phyloP scores from a whole-genome alignment of 2,113 vertebrate genomes.

The Cheilinus undulatus region DNA sequence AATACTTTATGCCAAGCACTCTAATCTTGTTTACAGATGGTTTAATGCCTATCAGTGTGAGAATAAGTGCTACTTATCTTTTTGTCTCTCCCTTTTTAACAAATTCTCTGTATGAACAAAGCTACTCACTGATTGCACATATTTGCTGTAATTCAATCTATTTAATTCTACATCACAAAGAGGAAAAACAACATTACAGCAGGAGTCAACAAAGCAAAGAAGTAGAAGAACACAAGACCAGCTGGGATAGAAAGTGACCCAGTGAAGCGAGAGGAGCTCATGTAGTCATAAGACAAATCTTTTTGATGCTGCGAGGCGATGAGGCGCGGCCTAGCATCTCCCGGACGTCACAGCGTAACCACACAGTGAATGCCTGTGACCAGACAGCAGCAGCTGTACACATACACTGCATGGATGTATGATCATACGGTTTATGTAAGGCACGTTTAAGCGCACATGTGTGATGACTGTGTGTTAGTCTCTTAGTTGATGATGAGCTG shows the following conservation, averaged over 20 bases:
- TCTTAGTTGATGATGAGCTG: background rate
- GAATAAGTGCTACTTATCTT: too few relatives aligned
- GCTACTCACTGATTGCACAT: background rate
- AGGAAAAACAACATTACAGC: background rate
- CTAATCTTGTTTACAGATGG: too few relatives aligned
- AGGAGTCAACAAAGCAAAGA: background rate
- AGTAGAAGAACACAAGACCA: background rate
- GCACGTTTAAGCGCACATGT: slow-evolving; percentile 9
- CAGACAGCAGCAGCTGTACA: slow-evolving; percentile 57
- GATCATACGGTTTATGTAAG: slow-evolving; percentile 1
- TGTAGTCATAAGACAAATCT: slow-evolving; percentile 73
- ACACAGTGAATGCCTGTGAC: slow-evolving; percentile 64
- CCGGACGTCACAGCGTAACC: slow-evolving; percentile 63
- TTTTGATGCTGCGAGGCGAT: slow-evolving; percentile 53
- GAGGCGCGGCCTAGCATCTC: slow-evolving; percentile 47
- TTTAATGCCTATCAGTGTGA: too few relatives aligned
- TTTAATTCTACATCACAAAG: background rate
- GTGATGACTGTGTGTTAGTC: slow-evolving; percentile 7
- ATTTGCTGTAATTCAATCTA: background rate
- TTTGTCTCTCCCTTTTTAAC: too few relatives aligned
- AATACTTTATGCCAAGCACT: too few relatives aligned
- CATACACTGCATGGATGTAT: slow-evolving; percentile 7
- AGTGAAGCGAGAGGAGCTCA: slow-evolving; percentile 26
- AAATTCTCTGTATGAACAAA: too few relatives aligned
- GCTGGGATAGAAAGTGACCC: slow-evolving; percentile 1